These are phyloP conservation scores for Trisateles emortualis DNA, from an alignment of 2,888 invertebrate species.

Conservation along the genomic window DNA sequence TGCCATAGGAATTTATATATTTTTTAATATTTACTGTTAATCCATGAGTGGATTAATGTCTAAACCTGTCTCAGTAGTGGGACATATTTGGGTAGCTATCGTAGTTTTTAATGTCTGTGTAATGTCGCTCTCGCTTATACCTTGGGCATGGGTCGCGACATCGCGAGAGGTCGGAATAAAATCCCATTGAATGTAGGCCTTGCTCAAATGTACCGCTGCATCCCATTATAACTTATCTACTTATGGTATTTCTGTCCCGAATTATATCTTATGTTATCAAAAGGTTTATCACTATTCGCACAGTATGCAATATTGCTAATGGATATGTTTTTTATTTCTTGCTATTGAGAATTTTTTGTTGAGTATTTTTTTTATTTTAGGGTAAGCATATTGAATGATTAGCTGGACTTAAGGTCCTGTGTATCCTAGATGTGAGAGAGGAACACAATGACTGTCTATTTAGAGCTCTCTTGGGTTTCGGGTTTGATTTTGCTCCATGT, in stretches of 20 bases:
- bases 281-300: conserved; percentile 4
- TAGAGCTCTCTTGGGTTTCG: no score
- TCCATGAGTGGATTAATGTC: no score
- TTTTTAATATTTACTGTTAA: no score
- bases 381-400: no score
- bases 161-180: conserved; percentile 25
- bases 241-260: conserved; percentile 6
- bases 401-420: no score
- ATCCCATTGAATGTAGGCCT: conserved; percentile 38
- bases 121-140: conserved; percentile 20
- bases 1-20: no score
- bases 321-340: neutral
- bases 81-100: neutral
- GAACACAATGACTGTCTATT: no score
- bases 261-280: conserved; percentile 4
- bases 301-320: neutral
- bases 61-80: no score
- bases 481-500: no score
- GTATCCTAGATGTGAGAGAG: no score
- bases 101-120: neutral
- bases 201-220: conserved; percentile 25
- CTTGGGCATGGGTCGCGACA: neutral
- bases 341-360: neutral
- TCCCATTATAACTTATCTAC: conserved; percentile 34
- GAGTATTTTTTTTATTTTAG: no score